Evolutionary conservation across 2,888 invertebrate genomes (phyloP).

Genomic region (Steromphala cineraria): DNA sequence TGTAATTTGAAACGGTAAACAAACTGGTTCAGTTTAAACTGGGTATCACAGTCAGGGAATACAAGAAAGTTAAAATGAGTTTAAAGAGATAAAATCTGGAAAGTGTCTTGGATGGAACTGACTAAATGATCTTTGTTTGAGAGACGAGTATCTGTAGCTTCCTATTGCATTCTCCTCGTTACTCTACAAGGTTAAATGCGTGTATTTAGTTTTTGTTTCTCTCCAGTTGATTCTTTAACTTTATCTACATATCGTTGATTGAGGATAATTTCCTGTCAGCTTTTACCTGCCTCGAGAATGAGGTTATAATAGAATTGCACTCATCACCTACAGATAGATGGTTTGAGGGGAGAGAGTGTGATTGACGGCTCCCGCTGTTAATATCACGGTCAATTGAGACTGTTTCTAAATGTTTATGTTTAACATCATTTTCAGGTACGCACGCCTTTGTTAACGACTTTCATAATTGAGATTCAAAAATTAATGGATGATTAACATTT

Average conservation of each 20-base stretch:
- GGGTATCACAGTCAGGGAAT: background rate
- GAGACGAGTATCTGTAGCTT: background rate
- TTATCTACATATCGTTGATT: background rate
- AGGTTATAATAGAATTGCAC: background rate
- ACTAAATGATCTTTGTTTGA: background rate
- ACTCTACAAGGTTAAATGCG: background rate
- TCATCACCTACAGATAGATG: background rate
- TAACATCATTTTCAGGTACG: no score
- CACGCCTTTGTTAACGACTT: no score
- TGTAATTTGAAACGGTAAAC: no score
- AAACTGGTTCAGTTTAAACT: no score
- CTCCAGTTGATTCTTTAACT: background rate
- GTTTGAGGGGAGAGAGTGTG: no score
- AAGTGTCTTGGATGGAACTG: background rate
- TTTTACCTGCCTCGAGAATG: background rate
- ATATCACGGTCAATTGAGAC: no score
- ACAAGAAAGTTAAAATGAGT: background rate
- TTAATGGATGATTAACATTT: no score
- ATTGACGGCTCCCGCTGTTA: no score
- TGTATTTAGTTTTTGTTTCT: background rate
- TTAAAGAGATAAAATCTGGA: background rate
- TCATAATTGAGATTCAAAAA: no score
- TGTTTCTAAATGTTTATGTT: no score
- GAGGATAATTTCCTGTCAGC: background rate
- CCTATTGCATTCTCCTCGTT: background rate